Base-by-base conservation (phyloP, 1,140 invertebrate species). In the Scaptomyza pallida region DNA sequence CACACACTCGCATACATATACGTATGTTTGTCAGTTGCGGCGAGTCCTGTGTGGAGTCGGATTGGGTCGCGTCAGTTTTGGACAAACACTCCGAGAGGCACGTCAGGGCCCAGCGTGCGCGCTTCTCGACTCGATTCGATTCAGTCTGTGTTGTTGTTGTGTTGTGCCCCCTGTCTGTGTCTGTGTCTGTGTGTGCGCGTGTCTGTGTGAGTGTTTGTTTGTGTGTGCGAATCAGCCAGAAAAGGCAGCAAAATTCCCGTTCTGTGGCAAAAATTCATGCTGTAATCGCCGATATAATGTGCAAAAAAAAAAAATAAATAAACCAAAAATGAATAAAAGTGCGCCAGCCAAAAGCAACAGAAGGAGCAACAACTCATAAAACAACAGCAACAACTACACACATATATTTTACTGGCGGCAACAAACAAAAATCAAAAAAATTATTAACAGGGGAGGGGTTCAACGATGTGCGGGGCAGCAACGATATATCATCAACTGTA, bases 51-150 rank as follows among this genome's bases (percentile, higher is more conserved):
- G 60, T 44, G 37, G 78, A 72, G 72, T 81, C 56, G 59, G 30
- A 21, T 59, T 40, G 37, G 43, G 21, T 59, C 33, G 73, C 48
- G 35, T 89, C 75, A 89, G 86, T 89, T 89, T 89, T 89, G 86
- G 86, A 86, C 79, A 89, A 89, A 89, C 86, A 86, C 81, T 89
- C 86, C 86, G 81, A 86, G 86, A 76, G 86, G 86, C 81, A 89
- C 86, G 86, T 79, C 80, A 86, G 81, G 86, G 76, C 61, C 70
- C 56, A 75, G 78, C 72, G 75, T 76, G 86, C 86, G 86, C 86
- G 86, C 81, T 81, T 75, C 72, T 79, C 86, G 86, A 68, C 78
- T 85, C 78, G 82, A 78, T 70, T 85, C 78, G 82, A 78, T 70
- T 62, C 61, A 64, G 69, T 78, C 57, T 75, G 75, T 72, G 76